Percentiles rank a stretch among this genome's conserved stretches.
These are phyloP conservation scores for Euwallacea fornicatus DNA, from an alignment of 1,140 invertebrate species.

Conservation along the genomic window DNA sequence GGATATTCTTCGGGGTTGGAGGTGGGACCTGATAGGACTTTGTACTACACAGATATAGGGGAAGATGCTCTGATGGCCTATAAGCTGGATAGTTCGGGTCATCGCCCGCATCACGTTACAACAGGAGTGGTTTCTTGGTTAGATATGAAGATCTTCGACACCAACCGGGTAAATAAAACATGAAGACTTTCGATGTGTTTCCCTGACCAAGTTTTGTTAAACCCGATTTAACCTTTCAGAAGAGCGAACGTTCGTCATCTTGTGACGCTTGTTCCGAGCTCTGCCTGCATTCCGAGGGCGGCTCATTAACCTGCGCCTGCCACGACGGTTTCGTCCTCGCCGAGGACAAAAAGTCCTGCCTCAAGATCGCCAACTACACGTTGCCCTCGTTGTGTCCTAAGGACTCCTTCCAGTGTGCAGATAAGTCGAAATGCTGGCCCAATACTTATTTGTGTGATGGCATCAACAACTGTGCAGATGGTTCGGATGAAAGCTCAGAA, in stretches of 20 bases:
- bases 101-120: constrained; percentile 52
- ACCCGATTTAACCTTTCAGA: constrained; percentile 42
- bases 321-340: constrained; percentile 55
- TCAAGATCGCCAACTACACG: constrained; percentile 38
- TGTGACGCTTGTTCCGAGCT: constrained; percentile 56
- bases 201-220: constrained; percentile 21
- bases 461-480: constrained; percentile 78
- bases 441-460: constrained; percentile 73
- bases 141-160: constrained; percentile 65
- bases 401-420: constrained; percentile 55
- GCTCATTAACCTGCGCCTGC: constrained; percentile 59
- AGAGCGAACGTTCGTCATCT: constrained; percentile 10
- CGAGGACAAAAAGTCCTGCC: constrained; percentile 43
- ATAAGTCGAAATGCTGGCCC: constrained; percentile 56
- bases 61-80: constrained; percentile 61
- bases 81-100: constrained; percentile 44
- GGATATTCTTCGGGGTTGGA: constrained; percentile 76
- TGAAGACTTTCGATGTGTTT: constrained; percentile 45
- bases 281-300: constrained; percentile 59
- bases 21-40: constrained; percentile 57
- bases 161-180: constrained; percentile 42
- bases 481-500: constrained; percentile 72
- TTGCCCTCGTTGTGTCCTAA: constrained; percentile 34
- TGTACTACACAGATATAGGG: constrained; percentile 75
- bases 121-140: constrained; percentile 61